These are phyloP conservation scores for Helicorthomorpha holstii DNA, from an alignment of 1,140 invertebrate genomes.

Conservation along the genomic window DNA sequence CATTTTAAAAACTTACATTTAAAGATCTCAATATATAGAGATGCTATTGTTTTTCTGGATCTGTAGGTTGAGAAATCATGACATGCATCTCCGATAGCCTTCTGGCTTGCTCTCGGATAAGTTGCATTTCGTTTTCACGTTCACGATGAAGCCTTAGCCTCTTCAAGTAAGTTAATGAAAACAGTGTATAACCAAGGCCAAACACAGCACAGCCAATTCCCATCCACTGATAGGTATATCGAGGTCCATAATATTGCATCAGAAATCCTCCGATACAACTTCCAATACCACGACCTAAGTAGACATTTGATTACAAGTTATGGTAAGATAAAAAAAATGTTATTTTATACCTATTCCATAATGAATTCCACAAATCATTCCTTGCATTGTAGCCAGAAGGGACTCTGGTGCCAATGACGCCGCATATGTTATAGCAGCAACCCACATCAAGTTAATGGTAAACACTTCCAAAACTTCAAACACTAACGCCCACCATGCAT, in stretches of 20 bases:
- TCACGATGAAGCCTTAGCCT: no score
- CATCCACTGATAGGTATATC: conserved; percentile 41
- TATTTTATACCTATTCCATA: conserved; percentile 47
- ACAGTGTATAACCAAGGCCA: neutral
- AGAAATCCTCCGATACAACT: conserved; percentile 56
- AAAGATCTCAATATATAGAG: no score
- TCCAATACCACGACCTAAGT: conserved; percentile 52
- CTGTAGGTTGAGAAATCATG: no score
- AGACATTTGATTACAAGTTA: neutral
- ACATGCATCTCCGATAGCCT: no score
- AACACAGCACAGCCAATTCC: neutral
- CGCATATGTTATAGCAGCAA: conserved; percentile 68
- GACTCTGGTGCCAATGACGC: conserved; percentile 58
- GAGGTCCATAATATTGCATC: conserved; percentile 50
- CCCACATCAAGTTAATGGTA: conserved; percentile 73
- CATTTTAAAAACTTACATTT: no score
- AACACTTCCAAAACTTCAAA: conserved; percentile 70
- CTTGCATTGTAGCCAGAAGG: conserved; percentile 60
- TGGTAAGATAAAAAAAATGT: neutral
- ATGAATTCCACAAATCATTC: conserved; percentile 61
- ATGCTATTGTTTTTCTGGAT: no score
- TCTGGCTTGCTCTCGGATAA: no score
- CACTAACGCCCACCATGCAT: conserved; percentile 68
- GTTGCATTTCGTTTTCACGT: no score
- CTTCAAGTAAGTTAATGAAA: neutral